Percentiles rank a stretch among this genome's conserved stretches.
phyloP scores from a whole-genome alignment of 2,113 vertebrate species.

The Gobiocypris rarus region DNA sequence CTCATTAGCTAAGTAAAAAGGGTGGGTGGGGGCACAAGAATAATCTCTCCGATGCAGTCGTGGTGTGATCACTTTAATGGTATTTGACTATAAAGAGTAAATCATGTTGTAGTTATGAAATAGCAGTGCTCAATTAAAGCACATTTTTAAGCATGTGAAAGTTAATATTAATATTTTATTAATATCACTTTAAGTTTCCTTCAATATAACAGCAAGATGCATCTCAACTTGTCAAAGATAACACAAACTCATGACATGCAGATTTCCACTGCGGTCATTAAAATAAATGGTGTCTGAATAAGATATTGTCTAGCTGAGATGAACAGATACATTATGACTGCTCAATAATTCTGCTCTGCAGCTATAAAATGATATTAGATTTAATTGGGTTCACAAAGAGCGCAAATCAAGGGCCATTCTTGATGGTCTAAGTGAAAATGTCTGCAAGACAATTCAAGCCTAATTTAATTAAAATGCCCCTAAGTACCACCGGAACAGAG shows the following conservation, averaged over 20 bases:
- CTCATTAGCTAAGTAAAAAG: constrained; percentile 28
- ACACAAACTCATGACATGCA: background rate
- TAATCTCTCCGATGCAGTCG: background rate
- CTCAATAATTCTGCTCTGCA: background rate
- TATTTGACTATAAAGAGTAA: constrained; percentile 24
- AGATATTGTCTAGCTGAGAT: constrained; percentile 15
- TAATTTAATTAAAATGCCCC: constrained; percentile 39
- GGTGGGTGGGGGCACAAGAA: background rate
- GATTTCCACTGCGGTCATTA: background rate
- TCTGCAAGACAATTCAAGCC: constrained; percentile 16
- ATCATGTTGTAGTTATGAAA: constrained; percentile 7
- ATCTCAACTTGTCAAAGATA: background rate
- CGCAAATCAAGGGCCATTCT: constrained; percentile 12
- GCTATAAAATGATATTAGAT: constrained; percentile 12
- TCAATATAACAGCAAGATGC: background rate
- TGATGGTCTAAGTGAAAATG: constrained; percentile 7
- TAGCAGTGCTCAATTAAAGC: background rate
- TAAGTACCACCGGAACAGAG: background rate
- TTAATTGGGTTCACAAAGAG: constrained; percentile 34
- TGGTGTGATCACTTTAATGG: constrained; percentile 24
- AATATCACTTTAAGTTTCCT: too few relatives aligned
- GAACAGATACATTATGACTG: constrained; percentile 2
- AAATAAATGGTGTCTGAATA: background rate
- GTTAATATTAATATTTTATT: too few relatives aligned
- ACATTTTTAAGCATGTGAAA: background rate